A percentile compares a stretch with the other conserved stretches of the same genome.
Conservation (phyloP, 1,140 invertebrate genomes). For the Drosophila biarmipes region DNA sequence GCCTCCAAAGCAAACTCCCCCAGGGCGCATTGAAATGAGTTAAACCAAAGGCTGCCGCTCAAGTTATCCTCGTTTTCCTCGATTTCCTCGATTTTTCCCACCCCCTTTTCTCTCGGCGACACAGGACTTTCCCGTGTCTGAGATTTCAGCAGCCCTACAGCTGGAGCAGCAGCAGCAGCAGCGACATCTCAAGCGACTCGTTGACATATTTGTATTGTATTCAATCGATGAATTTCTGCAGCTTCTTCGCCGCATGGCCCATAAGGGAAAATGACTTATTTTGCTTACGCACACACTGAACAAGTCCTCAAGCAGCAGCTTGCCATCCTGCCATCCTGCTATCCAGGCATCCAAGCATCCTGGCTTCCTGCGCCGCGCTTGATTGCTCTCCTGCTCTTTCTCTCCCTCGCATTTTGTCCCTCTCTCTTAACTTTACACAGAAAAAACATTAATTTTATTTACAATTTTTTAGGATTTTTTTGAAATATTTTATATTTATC, state of each 20-base stretch:
- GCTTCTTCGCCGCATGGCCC: conserved; percentile 53
- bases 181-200: conserved; percentile 81
- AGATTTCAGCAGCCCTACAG: conserved; percentile 57
- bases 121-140: conserved; percentile 48
- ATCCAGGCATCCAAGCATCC: conserved; percentile 22
- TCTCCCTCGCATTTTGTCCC: conserved; percentile 3
- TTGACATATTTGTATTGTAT: conserved; percentile 83
- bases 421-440: conserved; percentile 9
- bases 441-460: not conserved
- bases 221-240: conserved; percentile 81
- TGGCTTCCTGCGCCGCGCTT: conserved; percentile 23
- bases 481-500: no score
- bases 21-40: conserved; percentile 77
- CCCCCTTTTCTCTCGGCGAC: conserved; percentile 1
- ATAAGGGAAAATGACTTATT: conserved; percentile 82
- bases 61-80: conserved; percentile 16
- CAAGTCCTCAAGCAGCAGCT: conserved; percentile 55
- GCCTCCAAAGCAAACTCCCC: conserved; percentile 56
- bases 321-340: conserved; percentile 24
- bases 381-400: conserved; percentile 41
- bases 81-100: conserved; percentile 11
- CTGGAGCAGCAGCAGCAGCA: conserved; percentile 47
- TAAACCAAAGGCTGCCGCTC: conserved; percentile 49
- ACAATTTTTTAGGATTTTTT: not conserved
- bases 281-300: conserved; percentile 78